Evolutionary conservation across 2,113 vertebrate genomes (phyloP).

Genomic region (Seriola dumerili): DNA sequence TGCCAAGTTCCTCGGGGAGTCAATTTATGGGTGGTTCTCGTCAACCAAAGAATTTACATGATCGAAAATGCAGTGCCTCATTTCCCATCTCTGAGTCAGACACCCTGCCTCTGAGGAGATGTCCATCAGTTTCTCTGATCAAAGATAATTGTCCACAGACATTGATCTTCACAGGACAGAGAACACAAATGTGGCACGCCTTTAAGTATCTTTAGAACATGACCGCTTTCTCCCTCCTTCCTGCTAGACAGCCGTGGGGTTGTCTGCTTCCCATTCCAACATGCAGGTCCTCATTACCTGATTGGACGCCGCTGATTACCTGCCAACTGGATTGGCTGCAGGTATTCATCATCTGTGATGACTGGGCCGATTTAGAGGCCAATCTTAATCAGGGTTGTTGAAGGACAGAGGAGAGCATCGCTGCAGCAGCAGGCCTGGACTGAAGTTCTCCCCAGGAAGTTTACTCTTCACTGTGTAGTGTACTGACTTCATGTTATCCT

Average conservation of each 20-base stretch:
- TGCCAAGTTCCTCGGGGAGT: constrained; percentile 58
- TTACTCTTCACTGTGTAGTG: constrained; percentile 8
- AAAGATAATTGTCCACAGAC: constrained; percentile 67
- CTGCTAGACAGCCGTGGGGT: constrained; percentile 57
- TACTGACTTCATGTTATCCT: constrained; percentile 61
- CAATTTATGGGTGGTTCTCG: constrained; percentile 67
- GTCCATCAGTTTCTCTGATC: constrained; percentile 65
- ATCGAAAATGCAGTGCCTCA: constrained; percentile 57
- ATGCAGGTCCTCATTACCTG: constrained; percentile 77
- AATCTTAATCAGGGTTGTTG: constrained; percentile 72
- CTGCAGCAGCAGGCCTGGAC: constrained; percentile 43
- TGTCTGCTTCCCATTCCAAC: constrained; percentile 76
- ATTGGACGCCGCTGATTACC: constrained; percentile 79
- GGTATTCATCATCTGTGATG: constrained; percentile 76
- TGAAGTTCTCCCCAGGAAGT: constrained; percentile 25
- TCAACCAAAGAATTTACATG: constrained; percentile 54
- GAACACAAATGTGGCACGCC: constrained; percentile 54
- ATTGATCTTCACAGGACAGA: constrained; percentile 52
- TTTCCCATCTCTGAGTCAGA: constrained; percentile 67
- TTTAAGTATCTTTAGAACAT: constrained; percentile 53
- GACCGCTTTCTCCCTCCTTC: constrained; percentile 35
- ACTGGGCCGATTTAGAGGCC: constrained; percentile 68
- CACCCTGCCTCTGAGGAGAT: constrained; percentile 56
- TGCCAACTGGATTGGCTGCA: constrained; percentile 78
- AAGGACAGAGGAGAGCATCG: constrained; percentile 54